Evolutionary conservation across 2,888 invertebrate species (phyloP), one percentile per base, ranked within the genome.

Genomic region (Sminthurides aquaticus): DNA sequence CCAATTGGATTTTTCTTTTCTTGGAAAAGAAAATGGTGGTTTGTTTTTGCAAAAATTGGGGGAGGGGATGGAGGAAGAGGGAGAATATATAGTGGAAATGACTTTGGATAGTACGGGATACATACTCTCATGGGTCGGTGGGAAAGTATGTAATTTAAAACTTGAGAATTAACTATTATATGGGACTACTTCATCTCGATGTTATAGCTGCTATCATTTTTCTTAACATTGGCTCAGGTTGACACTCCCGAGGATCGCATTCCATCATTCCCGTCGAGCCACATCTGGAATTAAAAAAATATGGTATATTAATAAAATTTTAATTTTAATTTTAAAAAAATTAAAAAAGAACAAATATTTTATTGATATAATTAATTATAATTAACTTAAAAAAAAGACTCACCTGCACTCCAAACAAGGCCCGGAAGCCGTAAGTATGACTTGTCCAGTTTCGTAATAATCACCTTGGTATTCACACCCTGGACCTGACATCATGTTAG

Each of bases 371-470:
- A 60, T 62, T 62, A 26, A 57, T 20, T 3, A n/a, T 18, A 24
- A 26, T 28, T n/a, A 20, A 22, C 18, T 49, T 62, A 20, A 29
- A 18, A n/a, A 27, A n/a, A n/a, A n/a, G n/a, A 89, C 90, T 89
- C 84, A 94, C 92, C 87, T 89, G 91, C 94, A 94, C 79, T 90
- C 87, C 80, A 92, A 87, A 82, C 94, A 94, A 77, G 94, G 93
- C 76, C 92, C 92, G 76, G 92, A 93, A 61, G 91, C 87, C 69
- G 90, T 87, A 76, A 85, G 84, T 71, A 94, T 89, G 65, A 86
- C 84, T 79, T 93, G 90, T 74, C 93, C 93, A 68, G 91, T 88
- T 80, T 85, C 85, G 78, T 91, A 94, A 56, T 90, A 87, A 76
- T 86, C 85, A 72, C 91, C 91, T 76, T 87, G 86, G 75, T 94